A percentile compares a stretch with the other conserved stretches of the same genome.
phyloP scores from a whole-genome alignment of 64 coral and sea anemone species.

The Pocillopora verrucosa region DNA sequence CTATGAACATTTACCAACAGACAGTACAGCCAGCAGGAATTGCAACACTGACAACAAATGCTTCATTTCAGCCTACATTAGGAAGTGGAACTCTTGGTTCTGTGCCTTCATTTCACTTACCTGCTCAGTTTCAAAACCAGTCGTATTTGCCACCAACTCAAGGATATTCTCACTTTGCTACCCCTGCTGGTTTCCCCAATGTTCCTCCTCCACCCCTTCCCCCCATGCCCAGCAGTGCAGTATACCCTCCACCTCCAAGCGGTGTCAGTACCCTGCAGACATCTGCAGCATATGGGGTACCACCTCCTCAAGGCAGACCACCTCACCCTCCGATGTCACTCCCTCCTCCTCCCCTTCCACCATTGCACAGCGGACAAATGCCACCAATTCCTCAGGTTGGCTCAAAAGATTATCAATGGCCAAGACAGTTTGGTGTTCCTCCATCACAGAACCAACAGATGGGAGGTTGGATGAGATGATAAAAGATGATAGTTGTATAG shows the following conservation, averaged over 20 bases:
- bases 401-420: conserved; percentile 72
- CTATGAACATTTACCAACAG: conserved; percentile 24
- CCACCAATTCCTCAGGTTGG: conserved; percentile 53
- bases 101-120: conserved; percentile 41
- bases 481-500: background rate
- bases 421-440: conserved; percentile 76
- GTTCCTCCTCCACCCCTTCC: conserved; percentile 38
- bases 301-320: conserved; percentile 30
- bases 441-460: conserved; percentile 67
- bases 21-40: conserved; percentile 22
- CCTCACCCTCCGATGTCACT: conserved; percentile 37
- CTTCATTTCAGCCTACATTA: conserved; percentile 24
- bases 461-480: conserved; percentile 96
- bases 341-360: conserved; percentile 76
- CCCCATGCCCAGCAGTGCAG: conserved; percentile 24
- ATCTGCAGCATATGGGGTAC: conserved; percentile 63
- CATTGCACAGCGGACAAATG: conserved; percentile 49
- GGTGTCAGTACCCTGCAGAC: conserved; percentile 66
- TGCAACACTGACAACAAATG: conserved; percentile 34
- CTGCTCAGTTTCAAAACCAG: conserved; percentile 42
- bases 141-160: conserved; percentile 50
- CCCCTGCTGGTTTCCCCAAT: conserved; percentile 36
- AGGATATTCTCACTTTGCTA: conserved; percentile 47
- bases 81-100: conserved; percentile 22
- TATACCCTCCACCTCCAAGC: conserved; percentile 73